Evolutionary conservation across 1,140 invertebrate genomes (phyloP).

Genomic region (Rhagoletis pomonella): DNA sequence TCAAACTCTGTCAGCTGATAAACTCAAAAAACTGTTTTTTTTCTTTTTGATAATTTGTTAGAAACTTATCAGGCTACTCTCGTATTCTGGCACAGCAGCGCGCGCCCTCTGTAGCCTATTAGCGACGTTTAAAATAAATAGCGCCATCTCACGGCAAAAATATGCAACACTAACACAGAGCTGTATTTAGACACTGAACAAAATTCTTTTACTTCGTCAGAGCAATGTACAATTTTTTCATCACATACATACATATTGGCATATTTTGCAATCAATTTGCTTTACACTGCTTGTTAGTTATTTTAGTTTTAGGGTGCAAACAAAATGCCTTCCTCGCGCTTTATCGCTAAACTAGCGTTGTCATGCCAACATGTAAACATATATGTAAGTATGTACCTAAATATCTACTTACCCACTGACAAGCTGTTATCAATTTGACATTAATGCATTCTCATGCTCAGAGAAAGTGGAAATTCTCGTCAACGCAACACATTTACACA

Average conservation of each 20-base stretch:
- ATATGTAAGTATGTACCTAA: too few relatives aligned
- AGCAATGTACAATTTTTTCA: not conserved
- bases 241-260: too few relatives aligned
- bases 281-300: too few relatives aligned
- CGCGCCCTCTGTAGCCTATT: not conserved
- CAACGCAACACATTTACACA: too few relatives aligned
- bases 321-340: too few relatives aligned
- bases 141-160: not conserved
- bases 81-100: too few relatives aligned
- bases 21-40: too few relatives aligned
- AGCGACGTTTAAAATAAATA: not conserved
- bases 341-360: not conserved
- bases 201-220: not conserved
- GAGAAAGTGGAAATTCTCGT: constrained; percentile 3
- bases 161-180: not conserved
- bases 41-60: too few relatives aligned
- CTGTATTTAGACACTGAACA: not conserved
- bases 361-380: not conserved
- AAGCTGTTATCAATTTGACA: constrained; percentile 2
- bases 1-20: too few relatives aligned
- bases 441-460: constrained; percentile 12
- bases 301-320: too few relatives aligned
- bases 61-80: too few relatives aligned
- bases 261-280: too few relatives aligned
- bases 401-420: not conserved